These are phyloP conservation scores for Diarsia mendica DNA, from an alignment of 2,888 invertebrate species.

Conservation along the genomic window DNA sequence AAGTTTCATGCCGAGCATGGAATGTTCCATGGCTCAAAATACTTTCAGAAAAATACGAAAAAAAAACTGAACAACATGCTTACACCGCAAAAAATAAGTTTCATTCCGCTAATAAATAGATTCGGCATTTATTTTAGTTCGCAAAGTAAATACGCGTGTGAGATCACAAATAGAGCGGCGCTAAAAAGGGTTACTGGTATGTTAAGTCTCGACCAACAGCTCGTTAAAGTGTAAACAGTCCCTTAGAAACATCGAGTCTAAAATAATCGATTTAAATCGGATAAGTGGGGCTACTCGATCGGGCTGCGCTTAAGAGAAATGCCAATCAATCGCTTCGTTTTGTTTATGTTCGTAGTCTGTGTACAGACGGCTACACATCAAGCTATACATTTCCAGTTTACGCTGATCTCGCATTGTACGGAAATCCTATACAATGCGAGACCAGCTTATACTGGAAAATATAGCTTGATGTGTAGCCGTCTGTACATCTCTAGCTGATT, in stretches of 20 bases:
- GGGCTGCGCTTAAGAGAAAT: slow-evolving; percentile 37
- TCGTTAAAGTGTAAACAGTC: slow-evolving; percentile 56
- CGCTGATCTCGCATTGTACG: no score
- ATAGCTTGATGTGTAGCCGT: no score
- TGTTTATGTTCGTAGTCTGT: slow-evolving; percentile 41
- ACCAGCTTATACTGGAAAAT: no score
- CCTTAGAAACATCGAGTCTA: slow-evolving; percentile 48
- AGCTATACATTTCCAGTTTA: no score
- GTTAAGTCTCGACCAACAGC: slow-evolving; percentile 49
- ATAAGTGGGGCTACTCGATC: slow-evolving; percentile 57
- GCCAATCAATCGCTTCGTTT: slow-evolving; percentile 52
- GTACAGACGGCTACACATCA: no score
- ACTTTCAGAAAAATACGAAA: slow-evolving; percentile 8
- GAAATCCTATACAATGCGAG: no score
- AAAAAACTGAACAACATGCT: slow-evolving; percentile 2
- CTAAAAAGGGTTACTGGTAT: slow-evolving; percentile 46
- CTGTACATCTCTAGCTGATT: slow-evolving; percentile 31
- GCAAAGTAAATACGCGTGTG: slow-evolving; percentile 30
- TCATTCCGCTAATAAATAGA: slow-evolving; percentile 29
- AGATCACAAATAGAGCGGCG: slow-evolving; percentile 37
- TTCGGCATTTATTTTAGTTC: slow-evolving; percentile 34
- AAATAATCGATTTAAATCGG: slow-evolving; percentile 59
- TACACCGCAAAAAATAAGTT: slow-evolving; percentile 4
- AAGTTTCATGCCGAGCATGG: no score
- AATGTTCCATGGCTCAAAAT: neutral